These are phyloP conservation scores for Neodiprion pinetum DNA, from an alignment of 1,140 invertebrate genomes.

Conservation along the genomic window DNA sequence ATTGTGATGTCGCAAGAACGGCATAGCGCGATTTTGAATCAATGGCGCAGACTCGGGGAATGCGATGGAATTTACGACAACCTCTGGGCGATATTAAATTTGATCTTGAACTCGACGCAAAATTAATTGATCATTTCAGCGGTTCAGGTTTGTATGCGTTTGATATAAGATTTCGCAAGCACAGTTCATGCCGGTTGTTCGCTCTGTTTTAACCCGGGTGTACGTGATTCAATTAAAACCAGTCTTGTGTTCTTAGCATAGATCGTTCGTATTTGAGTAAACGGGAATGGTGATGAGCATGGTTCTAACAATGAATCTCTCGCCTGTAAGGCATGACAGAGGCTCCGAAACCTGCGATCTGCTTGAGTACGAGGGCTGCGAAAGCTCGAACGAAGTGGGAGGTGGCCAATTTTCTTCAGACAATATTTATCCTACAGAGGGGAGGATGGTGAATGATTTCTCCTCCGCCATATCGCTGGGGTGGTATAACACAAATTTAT, in stretches of 20 bases:
- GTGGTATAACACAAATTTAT: no score
- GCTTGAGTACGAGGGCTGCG: neutral
- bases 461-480: conserved; percentile 19
- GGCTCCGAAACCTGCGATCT: neutral
- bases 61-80: neutral
- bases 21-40: no score
- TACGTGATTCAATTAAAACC: conserved; percentile 7
- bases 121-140: neutral
- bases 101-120: neutral
- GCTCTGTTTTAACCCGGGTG: neutral
- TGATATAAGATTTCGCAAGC: neutral
- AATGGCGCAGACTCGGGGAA: neutral
- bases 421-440: conserved; percentile 41
- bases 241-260: neutral
- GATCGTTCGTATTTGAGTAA: neutral
- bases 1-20: no score
- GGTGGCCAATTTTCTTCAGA: conserved; percentile 46
- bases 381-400: conserved; percentile 23
- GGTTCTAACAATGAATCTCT: neutral
- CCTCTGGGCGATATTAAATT: neutral
- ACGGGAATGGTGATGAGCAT: neutral
- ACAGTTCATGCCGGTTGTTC: neutral
- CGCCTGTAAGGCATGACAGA: neutral
- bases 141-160: neutral
- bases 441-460: conserved; percentile 41